Evolutionary conservation across 2,113 vertebrate genomes (phyloP).

Genomic region (Mustela nigripes): DNA sequence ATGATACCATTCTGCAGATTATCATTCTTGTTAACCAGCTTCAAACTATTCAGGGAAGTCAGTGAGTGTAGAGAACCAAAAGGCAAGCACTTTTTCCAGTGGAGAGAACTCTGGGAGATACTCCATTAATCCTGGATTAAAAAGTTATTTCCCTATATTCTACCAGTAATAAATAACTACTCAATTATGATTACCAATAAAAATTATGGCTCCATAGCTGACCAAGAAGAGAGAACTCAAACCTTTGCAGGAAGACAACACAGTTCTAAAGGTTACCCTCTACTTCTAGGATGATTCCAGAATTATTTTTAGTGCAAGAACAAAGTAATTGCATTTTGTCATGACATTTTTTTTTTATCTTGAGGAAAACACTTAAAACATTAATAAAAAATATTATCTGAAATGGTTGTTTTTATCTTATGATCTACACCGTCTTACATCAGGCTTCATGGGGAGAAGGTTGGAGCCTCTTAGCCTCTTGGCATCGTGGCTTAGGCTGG

Average conservation of each 20-base stretch:
- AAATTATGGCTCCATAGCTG: background rate
- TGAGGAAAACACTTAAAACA: slow-evolving; percentile 36
- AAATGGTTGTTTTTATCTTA: slow-evolving; percentile 26
- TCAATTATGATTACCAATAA: background rate
- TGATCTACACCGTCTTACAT: background rate
- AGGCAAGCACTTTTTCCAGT: background rate
- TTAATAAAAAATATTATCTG: slow-evolving; percentile 26
- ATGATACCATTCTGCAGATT: background rate
- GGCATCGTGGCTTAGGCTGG: background rate
- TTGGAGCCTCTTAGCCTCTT: background rate
- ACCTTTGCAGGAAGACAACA: background rate
- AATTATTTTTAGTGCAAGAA: slow-evolving; percentile 28
- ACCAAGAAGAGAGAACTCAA: slow-evolving; percentile 30
- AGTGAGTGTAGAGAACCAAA: slow-evolving; percentile 5
- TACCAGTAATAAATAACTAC: background rate
- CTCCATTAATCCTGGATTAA: background rate
- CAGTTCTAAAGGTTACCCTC: slow-evolving; percentile 9
- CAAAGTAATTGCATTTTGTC: slow-evolving; percentile 44
- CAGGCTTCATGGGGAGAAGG: background rate
- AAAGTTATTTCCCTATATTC: background rate
- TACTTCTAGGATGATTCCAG: background rate
- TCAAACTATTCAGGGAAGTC: slow-evolving; percentile 12
- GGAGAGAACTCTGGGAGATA: background rate
- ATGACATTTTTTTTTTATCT: slow-evolving; percentile 34
- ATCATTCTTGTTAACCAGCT: background rate